Percentiles rank a stretch among this genome's conserved stretches.
Conservation (phyloP, 2,113 vertebrate species). For the Amphiprion ocellaris region DNA sequence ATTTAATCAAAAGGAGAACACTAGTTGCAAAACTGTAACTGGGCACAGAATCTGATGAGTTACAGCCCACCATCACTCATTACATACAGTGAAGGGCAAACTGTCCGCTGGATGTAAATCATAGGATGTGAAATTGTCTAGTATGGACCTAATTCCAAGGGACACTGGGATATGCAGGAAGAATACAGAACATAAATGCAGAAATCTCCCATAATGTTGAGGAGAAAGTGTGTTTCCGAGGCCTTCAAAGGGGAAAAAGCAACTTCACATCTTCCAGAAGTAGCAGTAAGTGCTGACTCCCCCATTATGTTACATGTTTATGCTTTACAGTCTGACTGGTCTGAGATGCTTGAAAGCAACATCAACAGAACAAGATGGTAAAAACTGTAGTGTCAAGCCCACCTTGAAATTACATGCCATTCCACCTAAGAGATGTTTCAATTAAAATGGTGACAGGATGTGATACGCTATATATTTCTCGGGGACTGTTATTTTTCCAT, state of each 20-base stretch:
- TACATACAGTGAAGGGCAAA: not conserved
- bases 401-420: slow-evolving; percentile 16
- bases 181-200: not conserved
- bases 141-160: not conserved
- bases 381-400: slow-evolving; percentile 12
- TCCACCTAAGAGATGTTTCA: slow-evolving; percentile 30
- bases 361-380: not conserved
- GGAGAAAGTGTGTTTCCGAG: not conserved
- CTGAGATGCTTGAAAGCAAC: slow-evolving; percentile 7
- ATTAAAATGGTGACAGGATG: slow-evolving; percentile 37
- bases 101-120: not conserved
- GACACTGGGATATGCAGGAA: not conserved
- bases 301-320: not conserved
- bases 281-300: not conserved
- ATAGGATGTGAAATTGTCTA: not conserved
- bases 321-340: slow-evolving; percentile 9
- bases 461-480: slow-evolving; percentile 22
- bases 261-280: not conserved
- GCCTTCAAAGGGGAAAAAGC: not conserved
- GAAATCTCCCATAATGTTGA: not conserved
- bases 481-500: slow-evolving; percentile 17
- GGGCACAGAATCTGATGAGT: not conserved
- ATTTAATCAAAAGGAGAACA: no score
- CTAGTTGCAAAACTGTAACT: no score
- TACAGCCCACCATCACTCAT: not conserved